These are phyloP conservation scores for Metopia argyrocephala DNA, from an alignment of 2,888 invertebrate species.

Conservation along the genomic window DNA sequence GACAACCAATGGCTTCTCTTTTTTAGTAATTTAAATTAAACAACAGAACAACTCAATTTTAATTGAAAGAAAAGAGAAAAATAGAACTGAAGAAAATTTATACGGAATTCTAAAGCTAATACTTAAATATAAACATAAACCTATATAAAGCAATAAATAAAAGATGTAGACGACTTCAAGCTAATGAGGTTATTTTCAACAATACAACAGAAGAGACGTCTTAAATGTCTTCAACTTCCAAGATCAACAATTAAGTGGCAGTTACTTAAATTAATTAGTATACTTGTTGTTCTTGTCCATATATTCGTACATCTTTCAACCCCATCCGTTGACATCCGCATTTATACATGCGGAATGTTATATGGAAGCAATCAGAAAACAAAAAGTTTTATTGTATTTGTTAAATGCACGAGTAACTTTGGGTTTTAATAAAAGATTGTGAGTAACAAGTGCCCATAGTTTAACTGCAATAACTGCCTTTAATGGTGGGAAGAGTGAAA, in stretches of 20 bases:
- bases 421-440: not conserved
- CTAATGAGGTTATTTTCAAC: not conserved
- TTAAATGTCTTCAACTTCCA: conserved; percentile 33
- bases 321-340: not conserved
- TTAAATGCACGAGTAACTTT: not conserved
- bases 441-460: not conserved
- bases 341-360: too few species aligned
- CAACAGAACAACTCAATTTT: conserved; percentile 11
- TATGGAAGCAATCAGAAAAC: not conserved
- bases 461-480: not conserved
- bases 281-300: conserved; percentile 13
- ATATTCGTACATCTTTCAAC: not conserved
- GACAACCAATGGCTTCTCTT: conserved; percentile 18
- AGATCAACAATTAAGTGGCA: conserved; percentile 59
- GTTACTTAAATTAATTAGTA: conserved; percentile 64
- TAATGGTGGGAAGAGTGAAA: not conserved
- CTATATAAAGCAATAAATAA: not conserved
- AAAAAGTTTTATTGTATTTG: conserved; percentile 5
- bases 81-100: not conserved
- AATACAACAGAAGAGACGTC: conserved; percentile 21
- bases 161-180: not conserved
- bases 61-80: conserved; percentile 12
- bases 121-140: conserved; percentile 24
- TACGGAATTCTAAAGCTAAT: conserved; percentile 10
- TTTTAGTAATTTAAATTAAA: not conserved